Evolutionary conservation across 2,113 vertebrate genomes (phyloP), one percentile per base, ranked within the genome.

Genomic region (Cottus gobio): DNA sequence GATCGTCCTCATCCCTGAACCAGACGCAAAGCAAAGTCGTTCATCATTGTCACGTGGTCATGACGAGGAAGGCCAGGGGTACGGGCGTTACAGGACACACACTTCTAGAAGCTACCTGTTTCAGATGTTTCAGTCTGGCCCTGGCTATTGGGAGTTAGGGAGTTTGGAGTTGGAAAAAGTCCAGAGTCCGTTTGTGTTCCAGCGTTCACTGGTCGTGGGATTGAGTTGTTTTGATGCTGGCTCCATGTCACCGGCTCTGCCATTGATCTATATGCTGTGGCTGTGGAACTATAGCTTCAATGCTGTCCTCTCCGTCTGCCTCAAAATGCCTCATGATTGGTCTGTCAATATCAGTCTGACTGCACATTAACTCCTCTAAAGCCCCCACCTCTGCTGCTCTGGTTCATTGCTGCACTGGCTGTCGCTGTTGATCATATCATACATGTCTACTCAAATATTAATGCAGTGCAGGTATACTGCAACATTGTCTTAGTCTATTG

Each of bases 181-280:
- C 16, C 7, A 37, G 1, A 56, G 3, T 26, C 34, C 39, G 34
- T 57, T 2, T 71, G 16, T 71, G 20, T 22, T n/a, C 7, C 12
- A 44, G 1, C 20, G 22, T 5, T 44, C 28, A 9, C 28, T 9
- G 30, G 30, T 52, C 15, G 65, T 50, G 18, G 31, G 31, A 50
- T 50, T 68, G 22, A 68, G 30, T 34, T 28, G 34, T 30, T 71
- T 44, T 58, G 69, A 44, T 71, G 10, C 36, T 22, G 52, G 26
- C 69, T 30, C 44, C 37, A 30, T 72, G 70, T 61, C 56, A 44
- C 3, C 24, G 22, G 37, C 69, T 71, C 69, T 28, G 52, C 36
- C 52, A 31, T 30, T 58, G 52, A 42, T 57, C 36, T 57, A 7
- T 71, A 39, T 24, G 9, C 36, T 39, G 61, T 24, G 3, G 34